A percentile compares a stretch with the other conserved stretches of the same genome.
Conservation (phyloP, 2,888 invertebrate genomes). For the Capitulum mitella region DNA sequence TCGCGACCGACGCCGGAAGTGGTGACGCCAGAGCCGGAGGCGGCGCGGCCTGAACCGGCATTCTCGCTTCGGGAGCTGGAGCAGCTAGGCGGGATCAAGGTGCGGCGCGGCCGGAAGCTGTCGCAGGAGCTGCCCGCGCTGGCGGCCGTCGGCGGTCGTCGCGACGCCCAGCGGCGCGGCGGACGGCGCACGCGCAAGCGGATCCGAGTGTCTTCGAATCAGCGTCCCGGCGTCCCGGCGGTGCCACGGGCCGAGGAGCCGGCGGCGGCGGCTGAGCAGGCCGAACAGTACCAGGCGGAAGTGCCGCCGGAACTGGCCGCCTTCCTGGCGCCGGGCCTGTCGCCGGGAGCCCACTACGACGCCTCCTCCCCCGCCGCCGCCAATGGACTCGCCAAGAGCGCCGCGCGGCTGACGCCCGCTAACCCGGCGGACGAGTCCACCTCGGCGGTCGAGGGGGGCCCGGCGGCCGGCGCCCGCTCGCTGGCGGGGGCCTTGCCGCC, state of each 20-base stretch:
- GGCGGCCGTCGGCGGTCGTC: neutral
- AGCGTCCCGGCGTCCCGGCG: neutral
- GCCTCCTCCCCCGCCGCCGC: neutral
- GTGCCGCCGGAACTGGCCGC: neutral
- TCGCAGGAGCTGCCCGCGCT: no score
- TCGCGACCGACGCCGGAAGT: no score
- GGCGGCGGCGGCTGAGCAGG: neutral
- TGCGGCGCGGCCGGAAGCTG: no score
- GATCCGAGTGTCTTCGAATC: neutral
- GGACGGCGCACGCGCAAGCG: neutral
- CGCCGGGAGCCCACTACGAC: neutral
- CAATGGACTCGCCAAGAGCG: neutral
- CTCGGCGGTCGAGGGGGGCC: neutral
- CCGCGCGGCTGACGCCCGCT: neutral
- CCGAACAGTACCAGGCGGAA: neutral
- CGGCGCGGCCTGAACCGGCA: no score
- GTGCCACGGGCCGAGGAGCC: neutral
- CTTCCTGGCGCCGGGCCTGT: neutral
- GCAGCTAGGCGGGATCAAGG: no score
- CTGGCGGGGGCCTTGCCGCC: neutral
- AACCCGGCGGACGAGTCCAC: neutral
- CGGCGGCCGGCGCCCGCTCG: neutral
- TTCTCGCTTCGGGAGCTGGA: no score
- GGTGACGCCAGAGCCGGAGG: neutral
- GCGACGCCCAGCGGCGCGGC: neutral